Percentiles rank a stretch among this genome's conserved stretches.
Conservation (phyloP, 2,113 vertebrate species). For the Dipodomys spectabilis region DNA sequence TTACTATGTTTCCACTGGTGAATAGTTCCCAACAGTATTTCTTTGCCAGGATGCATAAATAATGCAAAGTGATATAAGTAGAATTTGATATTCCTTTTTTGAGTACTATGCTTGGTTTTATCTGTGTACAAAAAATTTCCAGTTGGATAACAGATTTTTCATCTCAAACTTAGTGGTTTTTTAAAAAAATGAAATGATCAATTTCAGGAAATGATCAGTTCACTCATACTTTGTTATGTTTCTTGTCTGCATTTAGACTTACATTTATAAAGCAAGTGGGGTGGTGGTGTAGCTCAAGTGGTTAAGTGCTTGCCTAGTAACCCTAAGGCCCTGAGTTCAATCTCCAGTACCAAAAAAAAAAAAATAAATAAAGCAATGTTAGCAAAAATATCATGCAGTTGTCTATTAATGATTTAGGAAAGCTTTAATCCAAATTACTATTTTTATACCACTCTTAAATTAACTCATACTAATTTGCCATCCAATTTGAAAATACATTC, state of each 20-base stretch:
- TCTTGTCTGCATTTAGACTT: constrained; percentile 1
- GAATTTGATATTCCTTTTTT: background rate
- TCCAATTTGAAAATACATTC: constrained; percentile 29
- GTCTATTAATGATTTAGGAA: constrained; percentile 31
- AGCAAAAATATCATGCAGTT: constrained; percentile 9
- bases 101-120: background rate
- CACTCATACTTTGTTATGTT: background rate
- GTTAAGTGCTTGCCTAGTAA: too few relatives aligned
- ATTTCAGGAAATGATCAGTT: constrained; percentile 35
- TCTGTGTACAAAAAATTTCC: background rate
- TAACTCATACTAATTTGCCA: constrained; percentile 11
- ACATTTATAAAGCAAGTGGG: background rate
- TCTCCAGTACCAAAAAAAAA: background rate
- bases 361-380: background rate
- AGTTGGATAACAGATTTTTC: background rate
- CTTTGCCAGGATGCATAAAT: background rate
- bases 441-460: background rate
- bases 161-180: background rate
- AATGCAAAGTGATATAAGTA: background rate
- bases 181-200: too few relatives aligned
- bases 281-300: too few relatives aligned
- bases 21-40: constrained; percentile 8
- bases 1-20: background rate
- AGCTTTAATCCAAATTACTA: constrained; percentile 23
- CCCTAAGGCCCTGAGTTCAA: background rate